Base-by-base conservation (phyloP, 2,113 vertebrate species). In the Bettongia penicillata region DNA sequence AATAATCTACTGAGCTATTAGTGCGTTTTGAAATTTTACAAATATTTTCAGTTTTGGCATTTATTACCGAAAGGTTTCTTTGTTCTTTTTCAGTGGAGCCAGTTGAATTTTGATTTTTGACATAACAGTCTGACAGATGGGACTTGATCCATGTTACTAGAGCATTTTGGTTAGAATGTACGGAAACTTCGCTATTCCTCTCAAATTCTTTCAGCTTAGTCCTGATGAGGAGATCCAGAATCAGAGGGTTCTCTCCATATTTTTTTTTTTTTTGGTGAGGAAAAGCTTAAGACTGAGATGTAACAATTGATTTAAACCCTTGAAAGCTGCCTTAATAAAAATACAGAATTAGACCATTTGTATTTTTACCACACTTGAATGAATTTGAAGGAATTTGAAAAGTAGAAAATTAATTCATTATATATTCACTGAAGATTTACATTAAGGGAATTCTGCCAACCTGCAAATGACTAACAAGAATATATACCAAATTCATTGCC, bases 161-260 rank as follows among this genome's bases (percentile, higher is more conserved):
- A 97, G 97, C 93, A 91, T 94, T 97, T 98, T 97, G 68, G 37
- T 84, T 97, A 94, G 93, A 95, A n/a, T 95, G 52, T 53, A 97
- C 91, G 68, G 89, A 93, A 28, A 84, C 68, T 84, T 68, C 53
- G 57, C 77, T 94, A 55, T 96, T n/a, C 93, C 94, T 95, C 93
- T 94, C 68, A 91, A 91, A 49, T 92, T 90, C n/a, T 48, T 97
- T 92, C 52, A 90, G 31, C 94, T 96, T 92, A 91, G 31, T 92
- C 90, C 51, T 43, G 55, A 91, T 53, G 57, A 94, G 91, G 93
- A 90, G 26, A 96, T 49, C 53, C 53, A 43, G 31, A 68, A 19
- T 84, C 7, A 43, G 61, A 77, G n/a, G 68, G 6, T 43, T 43
- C n/a, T 43, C 6, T 84, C 14, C 16, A 0, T 84, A 48, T 48